Evolutionary conservation across 2,888 invertebrate genomes (phyloP).

Genomic region (Andricus quercusramuli): DNA sequence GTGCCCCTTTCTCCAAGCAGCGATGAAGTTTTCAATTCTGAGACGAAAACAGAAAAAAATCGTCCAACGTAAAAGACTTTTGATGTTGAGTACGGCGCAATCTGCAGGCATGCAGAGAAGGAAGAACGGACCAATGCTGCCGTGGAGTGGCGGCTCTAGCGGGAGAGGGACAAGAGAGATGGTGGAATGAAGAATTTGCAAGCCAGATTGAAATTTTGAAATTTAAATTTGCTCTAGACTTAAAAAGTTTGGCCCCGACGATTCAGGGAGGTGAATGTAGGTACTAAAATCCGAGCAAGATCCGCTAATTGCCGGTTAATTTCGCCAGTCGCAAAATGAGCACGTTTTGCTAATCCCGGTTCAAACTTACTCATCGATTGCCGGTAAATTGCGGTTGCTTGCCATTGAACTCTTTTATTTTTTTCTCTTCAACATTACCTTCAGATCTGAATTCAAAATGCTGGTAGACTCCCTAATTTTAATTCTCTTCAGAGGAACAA

Average conservation of each 20-base stretch:
- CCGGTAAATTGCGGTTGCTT: conserved; percentile 13
- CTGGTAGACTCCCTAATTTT: conserved; percentile 7
- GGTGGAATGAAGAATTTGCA: conserved; percentile 78
- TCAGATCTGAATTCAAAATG: neutral
- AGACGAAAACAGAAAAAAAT: conserved; percentile 60
- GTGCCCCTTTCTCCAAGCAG: conserved; percentile 43
- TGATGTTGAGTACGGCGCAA: conserved; percentile 73
- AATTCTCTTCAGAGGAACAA: neutral
- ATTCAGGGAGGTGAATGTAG: conserved; percentile 67
- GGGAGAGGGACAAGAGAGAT: conserved; percentile 58
- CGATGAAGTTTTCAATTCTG: conserved; percentile 65
- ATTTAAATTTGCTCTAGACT: conserved; percentile 79
- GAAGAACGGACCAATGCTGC: conserved; percentile 37
- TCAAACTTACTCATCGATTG: conserved; percentile 26
- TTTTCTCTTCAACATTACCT: neutral
- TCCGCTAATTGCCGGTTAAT: conserved; percentile 75
- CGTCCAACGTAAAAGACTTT: conserved; percentile 74
- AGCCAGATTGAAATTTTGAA: conserved; percentile 81
- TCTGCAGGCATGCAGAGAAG: conserved; percentile 68
- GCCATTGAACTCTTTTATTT: conserved; percentile 23
- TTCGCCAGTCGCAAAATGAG: conserved; percentile 59
- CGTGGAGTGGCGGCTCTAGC: conserved; percentile 57
- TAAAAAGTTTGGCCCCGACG: conserved; percentile 69
- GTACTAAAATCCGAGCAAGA: conserved; percentile 66
- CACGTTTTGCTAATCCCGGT: conserved; percentile 33